Percentiles rank a stretch among this genome's conserved stretches.
phyloP scores from a whole-genome alignment of 1,140 invertebrate genomes.

The Telenomus remus region DNA sequence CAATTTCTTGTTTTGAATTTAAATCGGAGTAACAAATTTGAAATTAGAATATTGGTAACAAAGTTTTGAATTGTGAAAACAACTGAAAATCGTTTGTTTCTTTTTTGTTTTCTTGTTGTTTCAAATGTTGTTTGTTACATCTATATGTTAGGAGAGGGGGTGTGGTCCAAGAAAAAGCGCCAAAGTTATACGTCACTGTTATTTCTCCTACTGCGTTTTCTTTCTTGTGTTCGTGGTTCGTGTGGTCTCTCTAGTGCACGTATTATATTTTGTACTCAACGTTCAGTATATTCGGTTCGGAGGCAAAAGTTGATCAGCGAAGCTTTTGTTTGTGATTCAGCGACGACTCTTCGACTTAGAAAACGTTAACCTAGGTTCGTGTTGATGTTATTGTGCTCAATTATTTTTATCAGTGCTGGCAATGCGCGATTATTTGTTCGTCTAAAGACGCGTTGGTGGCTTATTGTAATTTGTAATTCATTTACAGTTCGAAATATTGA shows the following conservation, averaged over 20 bases:
- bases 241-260: constrained; percentile 24
- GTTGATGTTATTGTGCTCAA: neutral
- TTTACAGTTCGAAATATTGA: constrained; percentile 2
- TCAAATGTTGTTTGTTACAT: neutral
- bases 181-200: neutral
- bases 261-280: constrained; percentile 16
- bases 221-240: constrained; percentile 19
- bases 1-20: too few species aligned
- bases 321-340: constrained; percentile 15
- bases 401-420: neutral
- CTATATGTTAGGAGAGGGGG: constrained; percentile 1
- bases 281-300: too few species aligned
- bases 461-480: too few species aligned
- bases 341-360: constrained; percentile 8
- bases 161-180: neutral
- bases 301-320: constrained; percentile 16
- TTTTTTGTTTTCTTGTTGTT: neutral
- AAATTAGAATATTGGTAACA: too few species aligned
- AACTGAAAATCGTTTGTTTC: neutral
- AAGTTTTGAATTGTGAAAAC: neutral
- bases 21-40: too few species aligned
- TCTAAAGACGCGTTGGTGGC: too few species aligned
- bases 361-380: constrained; percentile 26
- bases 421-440: too few species aligned
- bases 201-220: constrained; percentile 21